Evolutionary conservation across 1,140 invertebrate genomes (phyloP).

Genomic region (Cyclina sinensis): DNA sequence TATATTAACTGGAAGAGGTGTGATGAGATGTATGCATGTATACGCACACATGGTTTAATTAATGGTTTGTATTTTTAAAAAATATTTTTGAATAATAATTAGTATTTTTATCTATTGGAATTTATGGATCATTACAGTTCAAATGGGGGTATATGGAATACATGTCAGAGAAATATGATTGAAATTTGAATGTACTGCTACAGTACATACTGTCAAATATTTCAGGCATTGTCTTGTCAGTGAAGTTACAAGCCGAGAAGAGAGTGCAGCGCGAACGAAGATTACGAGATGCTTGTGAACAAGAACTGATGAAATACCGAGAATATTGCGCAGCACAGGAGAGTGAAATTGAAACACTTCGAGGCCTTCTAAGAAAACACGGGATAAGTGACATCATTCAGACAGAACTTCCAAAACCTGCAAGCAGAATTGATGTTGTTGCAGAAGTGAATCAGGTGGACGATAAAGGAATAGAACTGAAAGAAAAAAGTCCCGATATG

Average conservation of each 20-base stretch:
- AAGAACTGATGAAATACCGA: constrained; percentile 84
- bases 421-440: constrained; percentile 71
- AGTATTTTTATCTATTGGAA: too few relatives aligned
- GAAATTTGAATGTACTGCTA: too few relatives aligned
- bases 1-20: too few relatives aligned
- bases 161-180: too few relatives aligned
- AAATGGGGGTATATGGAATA: too few relatives aligned
- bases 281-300: constrained; percentile 80
- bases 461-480: constrained; percentile 19
- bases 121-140: too few relatives aligned
- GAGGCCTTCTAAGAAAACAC: constrained; percentile 79
- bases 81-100: too few relatives aligned
- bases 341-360: constrained; percentile 79
- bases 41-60: too few relatives aligned
- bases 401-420: constrained; percentile 67
- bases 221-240: constrained; percentile 85
- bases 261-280: constrained; percentile 79
- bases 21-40: too few relatives aligned
- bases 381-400: constrained; percentile 75
- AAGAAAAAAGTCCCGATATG: constrained; percentile 34
- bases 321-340: constrained; percentile 82
- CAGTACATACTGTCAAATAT: too few relatives aligned
- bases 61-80: too few relatives aligned
- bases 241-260: constrained; percentile 84
- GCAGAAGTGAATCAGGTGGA: constrained; percentile 74